Percentiles rank a stretch among this genome's conserved stretches.
Evolutionary conservation across 2,888 invertebrate species (phyloP).

Genomic region (Spatulosminthurus flaviceps): DNA sequence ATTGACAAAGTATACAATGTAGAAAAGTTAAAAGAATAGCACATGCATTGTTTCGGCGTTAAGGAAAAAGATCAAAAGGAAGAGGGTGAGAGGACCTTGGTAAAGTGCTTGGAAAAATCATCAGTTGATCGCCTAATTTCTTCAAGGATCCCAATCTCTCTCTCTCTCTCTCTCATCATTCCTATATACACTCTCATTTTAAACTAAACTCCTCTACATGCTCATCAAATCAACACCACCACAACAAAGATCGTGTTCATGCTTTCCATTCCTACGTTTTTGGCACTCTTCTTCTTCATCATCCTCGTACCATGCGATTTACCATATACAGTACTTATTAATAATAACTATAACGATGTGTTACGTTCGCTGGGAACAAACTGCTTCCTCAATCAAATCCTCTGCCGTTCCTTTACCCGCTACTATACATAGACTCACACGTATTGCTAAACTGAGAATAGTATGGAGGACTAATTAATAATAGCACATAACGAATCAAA

Average conservation of each 20-base stretch:
- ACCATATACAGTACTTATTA: too few relatives aligned
- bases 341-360: too few relatives aligned
- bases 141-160: slow-evolving; percentile 36
- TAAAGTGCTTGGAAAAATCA: slow-evolving; percentile 20
- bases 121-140: slow-evolving; percentile 38
- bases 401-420: too few relatives aligned
- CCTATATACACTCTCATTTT: background rate
- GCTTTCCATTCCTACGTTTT: background rate
- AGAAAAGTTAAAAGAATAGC: background rate
- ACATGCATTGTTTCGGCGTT: background rate
- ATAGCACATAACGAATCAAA: too few relatives aligned
- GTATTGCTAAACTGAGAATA: too few relatives aligned
- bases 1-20: background rate
- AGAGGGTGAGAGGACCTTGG: slow-evolving; percentile 35
- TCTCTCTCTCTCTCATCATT: slow-evolving; percentile 1
- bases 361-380: background rate
- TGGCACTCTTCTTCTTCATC: too few relatives aligned
- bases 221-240: background rate
- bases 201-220: too few relatives aligned
- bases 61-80: slow-evolving; percentile 33
- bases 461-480: too few relatives aligned
- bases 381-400: slow-evolving; percentile 2
- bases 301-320: too few relatives aligned
- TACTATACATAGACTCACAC: too few relatives aligned
- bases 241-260: slow-evolving; percentile 10